Evolutionary conservation across 2,888 invertebrate genomes (phyloP).

Genomic region (Adela reaumurella): DNA sequence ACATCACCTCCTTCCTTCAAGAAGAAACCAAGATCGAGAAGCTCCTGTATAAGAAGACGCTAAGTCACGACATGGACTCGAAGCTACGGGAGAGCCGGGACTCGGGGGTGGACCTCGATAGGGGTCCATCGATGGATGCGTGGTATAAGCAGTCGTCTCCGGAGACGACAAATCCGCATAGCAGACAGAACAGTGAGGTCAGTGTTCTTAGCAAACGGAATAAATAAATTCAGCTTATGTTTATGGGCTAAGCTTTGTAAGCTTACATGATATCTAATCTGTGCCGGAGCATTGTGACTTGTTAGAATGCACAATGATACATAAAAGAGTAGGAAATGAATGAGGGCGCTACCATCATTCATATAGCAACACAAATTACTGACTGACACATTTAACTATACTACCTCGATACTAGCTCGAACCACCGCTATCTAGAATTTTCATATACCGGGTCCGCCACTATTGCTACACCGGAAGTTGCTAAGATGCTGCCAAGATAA

Average conservation of each 20-base stretch:
- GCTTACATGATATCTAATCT: no score
- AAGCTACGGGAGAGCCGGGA: constrained; percentile 66
- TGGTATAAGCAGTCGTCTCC: constrained; percentile 55
- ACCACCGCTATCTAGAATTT: no score
- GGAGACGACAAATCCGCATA: constrained; percentile 62
- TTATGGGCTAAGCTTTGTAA: background rate
- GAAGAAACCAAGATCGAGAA: constrained; percentile 76
- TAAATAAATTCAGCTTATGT: background rate
- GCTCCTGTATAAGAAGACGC: constrained; percentile 68
- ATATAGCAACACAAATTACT: no score
- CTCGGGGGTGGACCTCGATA: constrained; percentile 72
- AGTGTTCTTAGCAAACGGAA: constrained; percentile 5
- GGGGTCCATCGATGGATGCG: constrained; percentile 54
- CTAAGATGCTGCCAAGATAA: no score
- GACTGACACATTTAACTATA: no score
- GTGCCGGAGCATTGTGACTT: no score
- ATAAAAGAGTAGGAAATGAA: no score
- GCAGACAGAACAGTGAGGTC: constrained; percentile 76
- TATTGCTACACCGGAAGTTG: no score
- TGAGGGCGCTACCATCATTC: no score
- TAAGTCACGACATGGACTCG: constrained; percentile 68
- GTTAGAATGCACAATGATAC: no score
- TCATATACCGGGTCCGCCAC: no score
- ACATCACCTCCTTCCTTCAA: constrained; percentile 76
- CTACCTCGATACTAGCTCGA: no score